Evolutionary conservation across 2,797 vertebrate genomes (phyloP).

Genomic region (Onychomys leucogaster): DNA sequence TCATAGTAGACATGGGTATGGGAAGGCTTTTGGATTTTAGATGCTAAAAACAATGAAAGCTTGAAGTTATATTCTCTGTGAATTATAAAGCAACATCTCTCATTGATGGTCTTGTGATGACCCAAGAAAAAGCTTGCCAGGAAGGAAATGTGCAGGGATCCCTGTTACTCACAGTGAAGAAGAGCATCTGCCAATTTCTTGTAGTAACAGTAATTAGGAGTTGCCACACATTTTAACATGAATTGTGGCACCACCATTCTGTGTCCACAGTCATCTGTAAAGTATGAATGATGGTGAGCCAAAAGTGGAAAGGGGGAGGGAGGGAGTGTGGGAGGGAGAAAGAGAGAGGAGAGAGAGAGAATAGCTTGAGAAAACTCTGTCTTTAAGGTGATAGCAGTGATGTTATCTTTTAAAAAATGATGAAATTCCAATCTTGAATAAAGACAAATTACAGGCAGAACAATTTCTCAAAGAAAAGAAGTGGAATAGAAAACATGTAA

Average conservation of each 20-base stretch:
- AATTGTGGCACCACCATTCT: background rate
- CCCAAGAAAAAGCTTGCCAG: constrained; percentile 35
- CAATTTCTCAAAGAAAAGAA: constrained; percentile 46
- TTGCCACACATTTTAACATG: constrained; percentile 57
- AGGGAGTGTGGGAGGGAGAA: background rate
- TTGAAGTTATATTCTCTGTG: constrained; percentile 62
- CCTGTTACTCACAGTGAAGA: constrained; percentile 32
- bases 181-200: constrained; percentile 69
- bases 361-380: background rate
- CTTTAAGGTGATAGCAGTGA: background rate
- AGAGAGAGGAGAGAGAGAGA: background rate
- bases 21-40: background rate
- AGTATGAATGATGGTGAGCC: background rate
- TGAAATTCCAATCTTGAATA: constrained; percentile 47
- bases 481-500: constrained; percentile 23
- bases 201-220: constrained; percentile 35
- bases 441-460: constrained; percentile 61
- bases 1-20: background rate
- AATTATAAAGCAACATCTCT: constrained; percentile 53
- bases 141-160: constrained; percentile 24
- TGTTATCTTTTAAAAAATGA: background rate
- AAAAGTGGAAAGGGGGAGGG: background rate
- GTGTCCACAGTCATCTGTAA: background rate
- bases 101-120: constrained; percentile 19
- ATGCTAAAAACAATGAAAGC: constrained; percentile 52